Percentiles rank a stretch among this genome's conserved stretches.
phyloP scores from a whole-genome alignment of 2,797 vertebrate genomes.

The Tinamus major region DNA sequence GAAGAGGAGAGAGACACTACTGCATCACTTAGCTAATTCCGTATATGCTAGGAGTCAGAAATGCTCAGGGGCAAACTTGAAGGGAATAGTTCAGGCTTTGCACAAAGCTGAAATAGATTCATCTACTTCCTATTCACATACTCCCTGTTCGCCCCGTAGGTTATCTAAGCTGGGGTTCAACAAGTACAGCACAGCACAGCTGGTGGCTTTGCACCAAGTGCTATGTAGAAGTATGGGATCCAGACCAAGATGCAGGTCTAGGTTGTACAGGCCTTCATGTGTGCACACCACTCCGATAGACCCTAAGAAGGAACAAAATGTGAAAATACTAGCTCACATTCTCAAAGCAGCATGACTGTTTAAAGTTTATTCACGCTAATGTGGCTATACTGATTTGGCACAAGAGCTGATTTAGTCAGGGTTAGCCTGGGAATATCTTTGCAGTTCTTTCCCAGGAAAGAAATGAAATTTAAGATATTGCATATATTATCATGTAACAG shows the following conservation, averaged over 20 bases:
- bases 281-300: not conserved
- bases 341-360: no score
- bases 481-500: not conserved
- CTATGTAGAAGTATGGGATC: rapidly evolving
- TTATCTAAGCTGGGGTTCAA: not conserved
- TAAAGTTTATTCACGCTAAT: not conserved
- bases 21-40: not conserved
- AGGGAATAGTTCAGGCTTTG: not conserved
- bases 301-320: not conserved
- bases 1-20: not conserved
- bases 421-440: not conserved
- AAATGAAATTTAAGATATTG: not conserved
- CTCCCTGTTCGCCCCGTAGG: not conserved
- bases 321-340: no score
- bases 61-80: not conserved
- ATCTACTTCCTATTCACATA: not conserved
- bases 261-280: not conserved
- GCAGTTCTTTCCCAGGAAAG: not conserved
- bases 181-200: not conserved
- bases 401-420: not conserved
- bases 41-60: not conserved
- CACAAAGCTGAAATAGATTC: not conserved
- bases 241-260: not conserved
- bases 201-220: not conserved
- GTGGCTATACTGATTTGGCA: not conserved